Conservation (phyloP, 2,797 vertebrate genomes). For the Sebastes variabilis region DNA sequence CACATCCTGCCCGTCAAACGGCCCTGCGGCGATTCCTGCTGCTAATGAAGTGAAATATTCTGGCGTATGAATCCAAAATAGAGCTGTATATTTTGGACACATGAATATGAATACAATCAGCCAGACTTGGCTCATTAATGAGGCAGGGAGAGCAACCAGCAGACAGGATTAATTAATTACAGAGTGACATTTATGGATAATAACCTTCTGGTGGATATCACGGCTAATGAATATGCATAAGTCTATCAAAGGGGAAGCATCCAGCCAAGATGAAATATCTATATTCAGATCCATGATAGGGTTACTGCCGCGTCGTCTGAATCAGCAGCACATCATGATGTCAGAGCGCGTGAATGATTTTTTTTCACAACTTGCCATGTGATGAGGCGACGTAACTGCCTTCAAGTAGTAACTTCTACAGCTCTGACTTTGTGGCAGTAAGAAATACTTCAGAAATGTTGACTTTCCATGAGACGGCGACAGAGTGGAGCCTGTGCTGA, state of each 20-base stretch:
- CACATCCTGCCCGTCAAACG: constrained; percentile 57
- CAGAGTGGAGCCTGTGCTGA: neutral
- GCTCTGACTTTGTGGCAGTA: neutral
- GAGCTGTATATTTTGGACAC: constrained; percentile 76
- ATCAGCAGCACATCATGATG: constrained; percentile 26
- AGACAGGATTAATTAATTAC: constrained; percentile 84
- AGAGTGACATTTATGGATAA: constrained; percentile 85
- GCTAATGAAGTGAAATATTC: constrained; percentile 74
- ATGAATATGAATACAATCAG: constrained; percentile 80
- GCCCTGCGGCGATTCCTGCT: constrained; percentile 61
- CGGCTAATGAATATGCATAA: constrained; percentile 80
- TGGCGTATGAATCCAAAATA: constrained; percentile 67
- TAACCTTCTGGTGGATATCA: constrained; percentile 82
- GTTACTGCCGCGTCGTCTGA: constrained; percentile 21
- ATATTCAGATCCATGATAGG: constrained; percentile 61
- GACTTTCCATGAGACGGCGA: neutral
- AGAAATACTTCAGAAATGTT: neutral
- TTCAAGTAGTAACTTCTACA: neutral
- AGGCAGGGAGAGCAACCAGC: constrained; percentile 75
- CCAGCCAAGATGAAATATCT: constrained; percentile 72
- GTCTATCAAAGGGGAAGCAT: constrained; percentile 69
- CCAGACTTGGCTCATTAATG: constrained; percentile 78
- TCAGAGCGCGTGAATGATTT: neutral
- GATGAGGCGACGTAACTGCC: neutral
- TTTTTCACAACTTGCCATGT: neutral